Evolutionary conservation across 2,113 vertebrate genomes (phyloP).

Genomic region (Anseranas semipalmata): DNA sequence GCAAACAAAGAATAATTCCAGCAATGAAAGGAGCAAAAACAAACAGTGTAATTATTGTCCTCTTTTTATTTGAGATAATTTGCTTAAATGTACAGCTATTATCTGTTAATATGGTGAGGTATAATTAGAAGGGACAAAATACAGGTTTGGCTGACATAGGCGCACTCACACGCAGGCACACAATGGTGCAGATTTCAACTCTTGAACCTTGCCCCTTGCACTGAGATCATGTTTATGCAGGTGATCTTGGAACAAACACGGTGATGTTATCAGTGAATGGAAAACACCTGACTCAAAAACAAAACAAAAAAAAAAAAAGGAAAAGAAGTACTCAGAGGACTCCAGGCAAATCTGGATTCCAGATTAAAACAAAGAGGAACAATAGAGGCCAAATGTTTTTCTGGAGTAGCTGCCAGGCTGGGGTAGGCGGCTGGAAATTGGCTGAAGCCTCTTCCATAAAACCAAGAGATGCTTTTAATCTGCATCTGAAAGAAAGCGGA

Average conservation of each 20-base stretch:
- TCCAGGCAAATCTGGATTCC: background rate
- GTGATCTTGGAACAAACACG: background rate
- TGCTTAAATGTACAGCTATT: slow-evolving; percentile 61
- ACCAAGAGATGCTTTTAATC: background rate
- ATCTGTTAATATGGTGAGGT: slow-evolving; percentile 37
- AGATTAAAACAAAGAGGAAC: background rate
- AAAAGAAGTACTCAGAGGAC: background rate
- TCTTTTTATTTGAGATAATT: slow-evolving; percentile 65
- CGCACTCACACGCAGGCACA: fast-evolving
- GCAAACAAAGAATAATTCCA: slow-evolving; percentile 63
- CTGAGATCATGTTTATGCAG: slow-evolving; percentile 4
- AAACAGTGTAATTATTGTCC: slow-evolving; percentile 53
- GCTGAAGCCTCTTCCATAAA: background rate
- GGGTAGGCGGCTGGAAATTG: background rate
- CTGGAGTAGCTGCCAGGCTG: background rate
- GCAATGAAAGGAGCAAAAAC: slow-evolving; percentile 45
- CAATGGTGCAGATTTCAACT: background rate
- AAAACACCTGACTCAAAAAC: background rate
- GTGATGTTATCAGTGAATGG: background rate
- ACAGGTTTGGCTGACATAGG: background rate
- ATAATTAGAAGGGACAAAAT: slow-evolving; percentile 30
- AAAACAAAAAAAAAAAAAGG: background rate
- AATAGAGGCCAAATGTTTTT: background rate
- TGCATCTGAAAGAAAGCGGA: fast-evolving
- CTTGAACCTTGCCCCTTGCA: slow-evolving; percentile 37